Evolutionary conservation across 2,888 invertebrate species (phyloP), one percentile per base, ranked within the genome.

Genomic region (Apamea sordens): DNA sequence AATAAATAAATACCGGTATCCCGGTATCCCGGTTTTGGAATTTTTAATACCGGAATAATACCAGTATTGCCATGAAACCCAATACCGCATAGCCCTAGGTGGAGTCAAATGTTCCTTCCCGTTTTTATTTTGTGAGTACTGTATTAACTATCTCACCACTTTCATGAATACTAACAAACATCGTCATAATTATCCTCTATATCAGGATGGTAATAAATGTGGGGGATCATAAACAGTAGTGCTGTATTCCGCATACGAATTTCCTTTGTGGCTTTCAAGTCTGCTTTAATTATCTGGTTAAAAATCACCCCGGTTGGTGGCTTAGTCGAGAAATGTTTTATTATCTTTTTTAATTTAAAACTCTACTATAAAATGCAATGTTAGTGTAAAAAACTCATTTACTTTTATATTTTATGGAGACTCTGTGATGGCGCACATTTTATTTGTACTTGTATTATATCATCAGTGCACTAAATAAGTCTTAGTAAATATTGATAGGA

Each of bases 231-330:
- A 75, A 79, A 73, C 59, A 70, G 69, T 74, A 76, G 77, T 83
- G 80, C 84, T 88, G 85, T 86, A 85, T 88, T 82, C 76, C 85
- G 74, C 76, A 70, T 80, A 83, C 73, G 86, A 84, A 73, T 82
- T 84, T 80, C 65, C 63, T 76, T 80, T 86, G 79, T 77, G 76
- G 44, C 47, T 53, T 69, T 32, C 59, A 76, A 76, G 50, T 59
- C 71, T 77, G 47, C 70, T 82, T 86, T 80, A 79, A 83, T 80
- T 76, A 65, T 65, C 64, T 80, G 65, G 67, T 73, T 74, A 65
- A 70, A 80, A 68, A 69, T 77, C 64, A 73, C 56, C 41, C 69
- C 53, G 13, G 47, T 68, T 82, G 47, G 50, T 63, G 61, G 47
- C 3, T 69, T 61, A 44, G 47, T 59, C 3, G 36, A 73, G 24